Base-by-base conservation (phyloP, 2,888 invertebrate species). In the Uloborus plumipes region DNA sequence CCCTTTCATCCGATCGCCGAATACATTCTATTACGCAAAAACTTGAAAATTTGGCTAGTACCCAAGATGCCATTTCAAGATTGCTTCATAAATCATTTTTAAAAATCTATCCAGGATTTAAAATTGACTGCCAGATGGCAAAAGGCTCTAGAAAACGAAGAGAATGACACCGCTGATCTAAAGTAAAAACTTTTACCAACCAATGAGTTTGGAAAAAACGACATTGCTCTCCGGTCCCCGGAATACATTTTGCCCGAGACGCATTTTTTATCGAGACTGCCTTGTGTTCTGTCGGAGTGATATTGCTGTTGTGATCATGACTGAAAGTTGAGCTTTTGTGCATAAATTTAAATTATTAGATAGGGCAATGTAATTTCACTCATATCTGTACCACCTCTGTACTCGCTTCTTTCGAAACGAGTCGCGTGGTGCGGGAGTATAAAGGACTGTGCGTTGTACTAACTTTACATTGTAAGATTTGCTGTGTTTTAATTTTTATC, bases 401-500 rank as follows among this genome's bases (percentile, higher is more conserved):
- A 62, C 69, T 69, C 39, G 61, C 53, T 76, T 76, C 47, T 51
- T 22, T 50, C 31, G 22, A 51, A 18, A 62, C 26, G 59, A 55
- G 74, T 64, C 50, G 69, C 22, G 70, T 69, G 61, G 62, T 39
- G 59, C 51, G 62, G 64, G 50, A 61, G 61, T 65, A 66, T 66
- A 65, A 49, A 58, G 74, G 80, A 74, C 80, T 81, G 80, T 81
- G 80, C 80, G 69, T 81, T 81, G 9, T 39, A 81, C 74, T 81
- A 81, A 81, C 80, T 81, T 75, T 74, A 70, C 62, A 49, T 51
- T 69, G 55, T 69, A 64, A 74, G 70, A 74, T 76, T 75, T 82
- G 76, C 75, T 76, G 81, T 82, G 81, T 82, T 82, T 82, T 82
- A 82, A 82, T 82, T 82, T 82, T 82, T 82, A 82, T 71, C 75